Conservation (phyloP, 1,140 invertebrate species). For the Meloidogyne chitwoodi region DNA sequence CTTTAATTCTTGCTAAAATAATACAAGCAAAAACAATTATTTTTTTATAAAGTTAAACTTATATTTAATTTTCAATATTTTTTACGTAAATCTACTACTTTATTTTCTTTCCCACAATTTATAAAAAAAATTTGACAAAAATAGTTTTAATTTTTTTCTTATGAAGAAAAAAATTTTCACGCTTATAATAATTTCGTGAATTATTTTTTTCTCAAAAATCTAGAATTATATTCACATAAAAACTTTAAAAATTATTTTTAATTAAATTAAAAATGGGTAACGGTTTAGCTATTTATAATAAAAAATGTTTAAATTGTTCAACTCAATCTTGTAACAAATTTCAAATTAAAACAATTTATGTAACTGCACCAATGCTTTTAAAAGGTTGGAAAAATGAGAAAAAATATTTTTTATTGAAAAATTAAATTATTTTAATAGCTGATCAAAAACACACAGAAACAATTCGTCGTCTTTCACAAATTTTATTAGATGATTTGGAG, state of each 20-base stretch:
- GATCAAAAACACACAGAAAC: background rate
- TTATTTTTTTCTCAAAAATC: background rate
- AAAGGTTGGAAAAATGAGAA: background rate
- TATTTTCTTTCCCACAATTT: background rate
- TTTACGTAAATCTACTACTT: too few relatives aligned
- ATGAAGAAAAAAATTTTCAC: background rate
- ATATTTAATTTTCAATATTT: too few relatives aligned
- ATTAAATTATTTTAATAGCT: background rate
- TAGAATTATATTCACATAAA: background rate
- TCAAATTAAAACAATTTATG: background rate
- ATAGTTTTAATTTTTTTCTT: background rate
- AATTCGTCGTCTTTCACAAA: background rate
- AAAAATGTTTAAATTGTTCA: background rate
- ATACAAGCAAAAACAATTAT: too few relatives aligned
- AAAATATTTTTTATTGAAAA: background rate
- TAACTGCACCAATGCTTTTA: background rate
- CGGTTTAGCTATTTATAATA: background rate
- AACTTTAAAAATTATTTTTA: background rate
- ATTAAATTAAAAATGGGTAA: background rate
- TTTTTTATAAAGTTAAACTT: too few relatives aligned
- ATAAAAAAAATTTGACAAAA: background rate
- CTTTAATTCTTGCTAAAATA: too few relatives aligned
- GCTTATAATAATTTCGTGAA: background rate
- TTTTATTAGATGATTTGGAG: background rate
- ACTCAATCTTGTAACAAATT: background rate